phyloP scores from a whole-genome alignment of 2,888 invertebrate species.

The Caenorhabditis japonica region DNA sequence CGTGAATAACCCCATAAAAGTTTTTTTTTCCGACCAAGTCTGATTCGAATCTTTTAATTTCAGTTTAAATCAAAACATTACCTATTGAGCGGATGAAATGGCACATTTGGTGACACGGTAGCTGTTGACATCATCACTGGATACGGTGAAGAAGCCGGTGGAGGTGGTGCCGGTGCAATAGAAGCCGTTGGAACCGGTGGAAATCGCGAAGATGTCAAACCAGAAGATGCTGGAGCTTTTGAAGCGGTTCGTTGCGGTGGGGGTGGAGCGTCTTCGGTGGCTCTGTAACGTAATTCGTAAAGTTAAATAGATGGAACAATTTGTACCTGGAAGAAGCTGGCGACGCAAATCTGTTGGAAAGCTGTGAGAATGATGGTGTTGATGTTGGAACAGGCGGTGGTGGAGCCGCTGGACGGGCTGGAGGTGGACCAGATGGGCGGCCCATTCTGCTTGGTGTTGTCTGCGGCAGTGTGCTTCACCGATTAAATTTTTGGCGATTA shows the following conservation, averaged over 20 bases:
- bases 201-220: not conserved
- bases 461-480: too few species aligned
- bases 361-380: conserved; percentile 18
- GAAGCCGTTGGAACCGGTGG: conserved; percentile 25
- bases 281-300: not conserved
- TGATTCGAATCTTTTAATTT: too few species aligned
- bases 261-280: conserved; percentile 52
- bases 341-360: conserved; percentile 26
- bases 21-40: too few species aligned
- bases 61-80: too few species aligned
- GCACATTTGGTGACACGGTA: conserved; percentile 23
- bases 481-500: too few species aligned
- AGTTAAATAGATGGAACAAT: not conserved
- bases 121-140: conserved; percentile 31
- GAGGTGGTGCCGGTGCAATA: conserved; percentile 43
- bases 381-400: conserved; percentile 54
- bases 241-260: conserved; percentile 59
- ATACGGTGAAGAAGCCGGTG: conserved; percentile 27
- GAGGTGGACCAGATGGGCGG: conserved; percentile 60
- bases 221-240: conserved; percentile 30
- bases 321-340: conserved; percentile 7
- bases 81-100: conserved; percentile 43
- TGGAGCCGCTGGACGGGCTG: conserved; percentile 59
- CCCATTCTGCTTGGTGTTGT: conserved; percentile 18
- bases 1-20: too few species aligned